phyloP scores from a whole-genome alignment of 2,797 vertebrate species.

The Platyrinchus mystaceus region DNA sequence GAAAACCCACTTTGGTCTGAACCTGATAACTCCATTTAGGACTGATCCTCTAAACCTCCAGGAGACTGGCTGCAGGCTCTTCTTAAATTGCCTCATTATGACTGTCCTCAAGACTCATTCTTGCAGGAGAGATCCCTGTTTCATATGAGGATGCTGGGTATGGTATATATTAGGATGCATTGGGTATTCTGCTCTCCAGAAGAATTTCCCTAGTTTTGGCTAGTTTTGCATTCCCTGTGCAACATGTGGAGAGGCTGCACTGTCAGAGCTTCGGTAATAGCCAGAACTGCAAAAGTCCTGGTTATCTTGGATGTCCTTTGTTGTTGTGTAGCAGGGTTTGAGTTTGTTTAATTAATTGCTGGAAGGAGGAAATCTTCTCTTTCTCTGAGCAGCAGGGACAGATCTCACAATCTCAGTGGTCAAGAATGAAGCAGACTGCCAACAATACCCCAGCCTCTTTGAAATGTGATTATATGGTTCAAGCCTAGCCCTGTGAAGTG shows the following conservation, averaged over 20 bases:
- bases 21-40: neutral
- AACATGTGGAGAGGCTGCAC: neutral
- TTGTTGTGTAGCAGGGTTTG: neutral
- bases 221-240: neutral
- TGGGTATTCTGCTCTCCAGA: neutral
- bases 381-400: neutral
- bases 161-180: neutral
- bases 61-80: neutral
- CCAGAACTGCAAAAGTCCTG: neutral
- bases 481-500: conserved; percentile 36
- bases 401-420: conserved; percentile 39
- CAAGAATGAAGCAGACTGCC: conserved; percentile 40
- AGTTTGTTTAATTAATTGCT: conserved; percentile 20
- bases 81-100: neutral
- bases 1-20: neutral
- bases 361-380: neutral
- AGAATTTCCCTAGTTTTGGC: neutral
- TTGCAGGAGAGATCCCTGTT: neutral
- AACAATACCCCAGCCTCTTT: conserved; percentile 22
- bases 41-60: neutral
- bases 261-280: neutral
- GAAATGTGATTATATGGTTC: conserved; percentile 59
- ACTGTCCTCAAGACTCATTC: neutral
- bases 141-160: neutral
- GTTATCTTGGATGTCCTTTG: neutral